Conservation (phyloP, 2,113 vertebrate genomes). For the Hemichromis elongatus region DNA sequence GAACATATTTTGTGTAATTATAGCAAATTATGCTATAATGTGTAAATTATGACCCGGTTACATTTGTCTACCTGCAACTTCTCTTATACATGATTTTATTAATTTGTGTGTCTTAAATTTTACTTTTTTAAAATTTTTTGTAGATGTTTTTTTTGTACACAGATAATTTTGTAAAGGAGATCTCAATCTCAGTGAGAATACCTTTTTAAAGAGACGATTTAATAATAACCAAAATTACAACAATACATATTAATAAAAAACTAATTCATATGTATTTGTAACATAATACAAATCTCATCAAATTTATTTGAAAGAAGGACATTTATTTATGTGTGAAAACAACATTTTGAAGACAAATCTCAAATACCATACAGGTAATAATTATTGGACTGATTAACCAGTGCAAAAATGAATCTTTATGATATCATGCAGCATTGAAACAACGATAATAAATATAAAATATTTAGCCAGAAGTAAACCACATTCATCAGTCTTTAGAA, state of each 20-base stretch:
- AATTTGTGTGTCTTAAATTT: no score
- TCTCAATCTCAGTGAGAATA: no score
- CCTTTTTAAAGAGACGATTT: no score
- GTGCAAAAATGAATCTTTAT: not conserved
- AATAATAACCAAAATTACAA: no score
- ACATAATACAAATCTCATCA: not conserved
- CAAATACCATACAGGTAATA: not conserved
- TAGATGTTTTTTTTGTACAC: no score
- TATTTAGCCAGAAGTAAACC: not conserved
- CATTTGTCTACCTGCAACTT: no score
- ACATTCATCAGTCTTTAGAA: not conserved
- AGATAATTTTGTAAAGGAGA: no score
- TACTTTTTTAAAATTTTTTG: no score
- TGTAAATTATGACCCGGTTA: no score
- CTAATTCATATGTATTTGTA: not conserved
- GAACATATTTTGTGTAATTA: not conserved
- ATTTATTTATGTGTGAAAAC: not conserved
- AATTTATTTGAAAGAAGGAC: not conserved
- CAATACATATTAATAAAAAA: not conserved
- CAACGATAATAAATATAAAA: not conserved
- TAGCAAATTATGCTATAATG: no score
- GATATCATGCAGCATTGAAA: not conserved
- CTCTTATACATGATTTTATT: no score
- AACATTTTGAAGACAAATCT: not conserved
- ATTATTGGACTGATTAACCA: not conserved